Evolutionary conservation across 2,113 vertebrate genomes (phyloP), one percentile per base, ranked within the genome.

Genomic region (Chunga burmeisteri): DNA sequence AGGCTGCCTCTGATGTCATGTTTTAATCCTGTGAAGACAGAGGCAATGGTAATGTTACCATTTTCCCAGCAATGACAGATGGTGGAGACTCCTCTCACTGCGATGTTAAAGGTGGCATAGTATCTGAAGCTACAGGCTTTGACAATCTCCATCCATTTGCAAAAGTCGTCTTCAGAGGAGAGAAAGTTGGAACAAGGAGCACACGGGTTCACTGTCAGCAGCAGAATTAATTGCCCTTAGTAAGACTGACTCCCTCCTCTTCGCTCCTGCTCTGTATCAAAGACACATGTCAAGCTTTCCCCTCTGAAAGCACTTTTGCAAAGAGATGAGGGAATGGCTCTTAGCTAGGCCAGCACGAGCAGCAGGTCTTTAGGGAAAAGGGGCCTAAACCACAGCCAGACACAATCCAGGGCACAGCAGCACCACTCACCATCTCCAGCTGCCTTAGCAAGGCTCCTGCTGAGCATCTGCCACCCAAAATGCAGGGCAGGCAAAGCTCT

Each of bases 1-100:
- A 56, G 32, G 55, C 22, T 68, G 63, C 25, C 19, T 89, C 72
- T 88, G 36, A 80, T 86, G 46, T 93, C 50, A 94, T 20, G 23
- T 92, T 93, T 80, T 78, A 75, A 66, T 82, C 74, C 80, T 20
- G 29, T 75, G 42, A 97, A 96, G 93, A 92, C 70, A 86, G 38
- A 71, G 29, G 53, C 44, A 18, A 67, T 47, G 32, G 81, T 70
- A 61, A 83, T 9, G 11, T 34, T 95, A 77, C 65, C 49, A 62
- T 65, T 82, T 94, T 50, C 26, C 59, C 4, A 18, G 38, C 2
- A 2, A 67, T 52, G 75, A 79, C 72, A 94, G 81, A 67, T 73
- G n/a, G 47, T 75, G 23, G 40, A 73, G 29, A 55, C 42, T 73
- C 25, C 50, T 90, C 49, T 94, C 25, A 32, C 46, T 73, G 46